These are phyloP conservation scores for Latrodectus hesperus DNA, from an alignment of 2,888 invertebrate species.

Conservation along the genomic window DNA sequence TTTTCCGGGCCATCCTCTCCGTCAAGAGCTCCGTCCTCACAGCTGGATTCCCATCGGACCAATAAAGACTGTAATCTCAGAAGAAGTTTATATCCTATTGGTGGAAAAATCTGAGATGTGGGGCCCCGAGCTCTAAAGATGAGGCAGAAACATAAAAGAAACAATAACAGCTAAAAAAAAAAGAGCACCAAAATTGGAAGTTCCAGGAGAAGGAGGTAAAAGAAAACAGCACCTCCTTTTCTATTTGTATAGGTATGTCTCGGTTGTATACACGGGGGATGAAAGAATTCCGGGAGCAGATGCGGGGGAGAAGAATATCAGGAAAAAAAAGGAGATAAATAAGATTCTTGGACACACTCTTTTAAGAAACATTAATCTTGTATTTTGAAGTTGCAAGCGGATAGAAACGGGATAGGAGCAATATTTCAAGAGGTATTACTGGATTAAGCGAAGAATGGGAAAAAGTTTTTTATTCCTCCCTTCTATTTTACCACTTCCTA, in stretches of 20 bases:
- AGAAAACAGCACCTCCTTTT: constrained; percentile 12
- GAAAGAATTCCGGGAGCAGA: constrained; percentile 44
- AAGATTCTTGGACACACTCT: constrained; percentile 55
- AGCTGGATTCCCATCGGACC: constrained; percentile 25
- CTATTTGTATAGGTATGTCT: constrained; percentile 46
- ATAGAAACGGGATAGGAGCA: constrained; percentile 54
- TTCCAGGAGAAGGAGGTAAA: constrained; percentile 15
- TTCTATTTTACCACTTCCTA: constrained; percentile 1
- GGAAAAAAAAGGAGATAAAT: constrained; percentile 39
- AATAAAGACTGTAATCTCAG: constrained; percentile 60
- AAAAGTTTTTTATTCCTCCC: constrained; percentile 6
- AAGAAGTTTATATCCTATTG: constrained; percentile 61
- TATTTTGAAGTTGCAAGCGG: constrained; percentile 64
- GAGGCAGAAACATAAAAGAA: constrained; percentile 5
- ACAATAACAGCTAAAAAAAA: neutral
- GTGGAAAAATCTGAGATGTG: constrained; percentile 17
- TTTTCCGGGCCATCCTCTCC: neutral
- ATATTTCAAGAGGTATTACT: constrained; percentile 67
- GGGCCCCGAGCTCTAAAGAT: constrained; percentile 4
- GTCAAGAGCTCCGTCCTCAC: neutral
- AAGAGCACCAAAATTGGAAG: constrained; percentile 5
- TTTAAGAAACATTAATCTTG: constrained; percentile 68
- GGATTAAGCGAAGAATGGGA: constrained; percentile 58
- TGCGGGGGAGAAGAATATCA: constrained; percentile 7
- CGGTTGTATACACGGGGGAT: neutral